Conservation (phyloP, 2,113 vertebrate genomes). For the Scolopax mira region DNA sequence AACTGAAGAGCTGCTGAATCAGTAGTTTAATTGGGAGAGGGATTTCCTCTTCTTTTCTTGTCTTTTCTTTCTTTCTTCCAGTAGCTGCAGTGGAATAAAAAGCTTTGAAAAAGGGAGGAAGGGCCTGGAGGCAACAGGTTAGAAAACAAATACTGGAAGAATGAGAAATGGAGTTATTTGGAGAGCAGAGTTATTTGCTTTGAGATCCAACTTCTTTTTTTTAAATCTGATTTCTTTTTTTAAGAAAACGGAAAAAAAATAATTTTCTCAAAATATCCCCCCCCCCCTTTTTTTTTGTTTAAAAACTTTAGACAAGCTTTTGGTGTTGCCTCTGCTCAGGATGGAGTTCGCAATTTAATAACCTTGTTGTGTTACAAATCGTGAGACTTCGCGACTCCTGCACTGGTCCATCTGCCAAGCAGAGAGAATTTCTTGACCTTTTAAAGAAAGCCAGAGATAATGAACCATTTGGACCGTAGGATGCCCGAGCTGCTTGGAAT, state of each 20-base stretch:
- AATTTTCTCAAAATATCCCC: neutral
- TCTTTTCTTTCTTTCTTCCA: neutral
- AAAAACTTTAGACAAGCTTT: neutral
- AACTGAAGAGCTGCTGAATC: neutral
- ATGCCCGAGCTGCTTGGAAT: conserved; percentile 41
- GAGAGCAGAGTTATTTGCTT: neutral
- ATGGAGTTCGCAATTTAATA: neutral
- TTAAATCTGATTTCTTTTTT: neutral
- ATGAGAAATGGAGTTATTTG: neutral
- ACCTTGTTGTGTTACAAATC: neutral
- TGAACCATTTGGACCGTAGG: neutral
- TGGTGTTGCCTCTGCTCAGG: neutral
- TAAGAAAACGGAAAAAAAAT: neutral
- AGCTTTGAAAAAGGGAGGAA: neutral
- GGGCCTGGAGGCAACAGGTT: neutral
- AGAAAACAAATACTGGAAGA: neutral
- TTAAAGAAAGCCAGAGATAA: conserved; percentile 50
- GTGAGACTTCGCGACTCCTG: neutral
- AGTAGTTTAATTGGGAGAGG: neutral
- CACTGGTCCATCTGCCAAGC: neutral
- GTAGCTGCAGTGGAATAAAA: neutral
- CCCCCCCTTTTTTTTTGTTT: neutral
- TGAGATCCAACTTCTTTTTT: neutral
- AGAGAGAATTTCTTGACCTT: conserved; percentile 54
- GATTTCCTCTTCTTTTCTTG: neutral